Conservation (phyloP, 2,113 vertebrate species). For the Chrysochloris asiatica region DNA sequence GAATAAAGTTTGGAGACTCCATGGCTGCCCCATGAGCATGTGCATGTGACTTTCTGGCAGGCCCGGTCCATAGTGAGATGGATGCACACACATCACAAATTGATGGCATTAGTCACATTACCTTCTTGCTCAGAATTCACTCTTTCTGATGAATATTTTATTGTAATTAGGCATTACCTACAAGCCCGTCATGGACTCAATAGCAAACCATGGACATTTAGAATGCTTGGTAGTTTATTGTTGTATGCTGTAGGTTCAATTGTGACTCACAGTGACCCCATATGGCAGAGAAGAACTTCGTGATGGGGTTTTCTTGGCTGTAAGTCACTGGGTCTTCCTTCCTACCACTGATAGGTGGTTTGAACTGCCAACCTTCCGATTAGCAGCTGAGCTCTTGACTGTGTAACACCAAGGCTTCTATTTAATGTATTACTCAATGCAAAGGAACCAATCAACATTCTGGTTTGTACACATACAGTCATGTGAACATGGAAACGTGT, state of each 20-base stretch:
- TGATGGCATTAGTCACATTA: too few relatives aligned
- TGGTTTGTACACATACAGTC: slow-evolving; percentile 32
- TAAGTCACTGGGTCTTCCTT: not conserved
- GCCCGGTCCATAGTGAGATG: too few relatives aligned
- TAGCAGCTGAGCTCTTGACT: not conserved
- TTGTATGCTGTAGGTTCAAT: not conserved
- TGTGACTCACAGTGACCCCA: not conserved
- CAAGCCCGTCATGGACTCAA: slow-evolving; percentile 16
- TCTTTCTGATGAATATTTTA: too few relatives aligned
- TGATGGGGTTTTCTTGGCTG: not conserved
- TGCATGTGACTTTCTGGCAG: too few relatives aligned
- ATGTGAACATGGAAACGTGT: not conserved
- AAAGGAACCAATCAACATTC: slow-evolving; percentile 26
- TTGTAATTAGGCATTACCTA: slow-evolving; percentile 10
- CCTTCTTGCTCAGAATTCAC: too few relatives aligned
- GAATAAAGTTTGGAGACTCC: too few relatives aligned
- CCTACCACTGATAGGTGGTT: not conserved
- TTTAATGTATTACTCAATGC: slow-evolving; percentile 20
- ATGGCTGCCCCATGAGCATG: too few relatives aligned
- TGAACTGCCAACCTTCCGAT: not conserved
- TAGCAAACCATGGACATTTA: slow-evolving; percentile 31
- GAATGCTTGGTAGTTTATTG: slow-evolving; percentile 10
- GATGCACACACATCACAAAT: too few relatives aligned
- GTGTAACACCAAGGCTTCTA: not conserved
- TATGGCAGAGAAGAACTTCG: not conserved